phyloP scores from a whole-genome alignment of 2,888 invertebrate species.

The Mesochorus sp. region DNA sequence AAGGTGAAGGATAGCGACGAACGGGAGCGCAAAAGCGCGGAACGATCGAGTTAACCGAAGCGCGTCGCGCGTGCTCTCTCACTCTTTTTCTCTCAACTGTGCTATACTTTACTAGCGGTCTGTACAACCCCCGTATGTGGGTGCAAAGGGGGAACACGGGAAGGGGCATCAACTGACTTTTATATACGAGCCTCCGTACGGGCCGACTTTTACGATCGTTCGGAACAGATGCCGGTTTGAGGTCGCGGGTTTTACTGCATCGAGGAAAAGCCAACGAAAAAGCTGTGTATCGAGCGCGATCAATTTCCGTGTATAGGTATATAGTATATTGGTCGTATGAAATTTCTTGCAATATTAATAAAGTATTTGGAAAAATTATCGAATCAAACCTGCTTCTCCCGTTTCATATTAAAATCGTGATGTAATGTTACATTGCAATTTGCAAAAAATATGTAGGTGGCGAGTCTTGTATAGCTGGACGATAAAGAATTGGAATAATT shows the following conservation, averaged over 20 bases:
- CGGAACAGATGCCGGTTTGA: slow-evolving; percentile 54
- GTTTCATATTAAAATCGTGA: too few species aligned
- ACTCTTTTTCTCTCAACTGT: neutral
- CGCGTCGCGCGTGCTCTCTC: slow-evolving; percentile 27
- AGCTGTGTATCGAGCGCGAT: slow-evolving; percentile 11
- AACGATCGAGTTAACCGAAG: slow-evolving; percentile 61
- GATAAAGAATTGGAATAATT: neutral
- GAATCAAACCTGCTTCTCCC: too few species aligned
- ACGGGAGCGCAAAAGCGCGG: slow-evolving; percentile 53
- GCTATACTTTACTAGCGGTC: slow-evolving; percentile 3
- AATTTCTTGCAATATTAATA: too few species aligned
- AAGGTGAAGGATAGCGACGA: slow-evolving; percentile 53
- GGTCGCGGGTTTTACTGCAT: slow-evolving; percentile 53
- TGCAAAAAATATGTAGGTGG: neutral
- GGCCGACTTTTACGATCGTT: slow-evolving; percentile 59
- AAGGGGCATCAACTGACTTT: slow-evolving; percentile 45
- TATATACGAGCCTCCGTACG: slow-evolving; percentile 55
- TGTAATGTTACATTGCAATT: neutral
- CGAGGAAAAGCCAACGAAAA: slow-evolving; percentile 40
- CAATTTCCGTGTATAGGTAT: neutral
- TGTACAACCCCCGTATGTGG: neutral
- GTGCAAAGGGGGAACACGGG: neutral
- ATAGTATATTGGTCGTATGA: neutral
- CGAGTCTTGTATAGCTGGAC: neutral
- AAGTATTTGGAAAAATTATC: too few species aligned